Conservation (phyloP, 1,140 invertebrate species). For the Cydia splendana region DNA sequence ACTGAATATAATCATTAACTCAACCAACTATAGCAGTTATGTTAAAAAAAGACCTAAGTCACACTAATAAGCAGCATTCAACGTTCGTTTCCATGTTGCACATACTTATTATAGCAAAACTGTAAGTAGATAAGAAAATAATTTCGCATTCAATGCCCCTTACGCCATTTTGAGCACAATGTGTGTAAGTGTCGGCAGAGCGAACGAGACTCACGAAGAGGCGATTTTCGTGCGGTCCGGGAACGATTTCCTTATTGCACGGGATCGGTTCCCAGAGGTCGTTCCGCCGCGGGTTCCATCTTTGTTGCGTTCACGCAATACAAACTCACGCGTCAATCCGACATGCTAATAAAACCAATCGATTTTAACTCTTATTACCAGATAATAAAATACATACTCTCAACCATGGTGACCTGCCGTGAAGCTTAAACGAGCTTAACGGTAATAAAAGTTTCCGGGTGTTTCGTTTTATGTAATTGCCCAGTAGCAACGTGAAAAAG, state of each 20-base stretch:
- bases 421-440: slow-evolving; percentile 1
- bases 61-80: neutral
- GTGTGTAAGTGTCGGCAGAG: slow-evolving; percentile 32
- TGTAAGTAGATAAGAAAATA: neutral
- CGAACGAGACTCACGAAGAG: slow-evolving; percentile 49
- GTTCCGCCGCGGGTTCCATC: slow-evolving; percentile 37
- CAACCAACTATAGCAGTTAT: neutral
- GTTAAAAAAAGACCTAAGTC: neutral
- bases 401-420: neutral
- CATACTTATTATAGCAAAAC: neutral
- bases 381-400: neutral
- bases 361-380: slow-evolving; percentile 11
- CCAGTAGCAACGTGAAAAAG: slow-evolving; percentile 14
- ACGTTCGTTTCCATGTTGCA: neutral
- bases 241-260: slow-evolving; percentile 66
- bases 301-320: slow-evolving; percentile 64
- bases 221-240: slow-evolving; percentile 63
- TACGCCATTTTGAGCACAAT: slow-evolving; percentile 29
- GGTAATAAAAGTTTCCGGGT: slow-evolving; percentile 16
- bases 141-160: slow-evolving; percentile 33
- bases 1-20: slow-evolving; percentile 29
- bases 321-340: slow-evolving; percentile 32
- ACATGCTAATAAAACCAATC: neutral
- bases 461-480: slow-evolving; percentile 16
- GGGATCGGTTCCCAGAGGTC: slow-evolving; percentile 60